phyloP scores from a whole-genome alignment of 2,797 vertebrate species.

The Phylloscopus collybita region DNA sequence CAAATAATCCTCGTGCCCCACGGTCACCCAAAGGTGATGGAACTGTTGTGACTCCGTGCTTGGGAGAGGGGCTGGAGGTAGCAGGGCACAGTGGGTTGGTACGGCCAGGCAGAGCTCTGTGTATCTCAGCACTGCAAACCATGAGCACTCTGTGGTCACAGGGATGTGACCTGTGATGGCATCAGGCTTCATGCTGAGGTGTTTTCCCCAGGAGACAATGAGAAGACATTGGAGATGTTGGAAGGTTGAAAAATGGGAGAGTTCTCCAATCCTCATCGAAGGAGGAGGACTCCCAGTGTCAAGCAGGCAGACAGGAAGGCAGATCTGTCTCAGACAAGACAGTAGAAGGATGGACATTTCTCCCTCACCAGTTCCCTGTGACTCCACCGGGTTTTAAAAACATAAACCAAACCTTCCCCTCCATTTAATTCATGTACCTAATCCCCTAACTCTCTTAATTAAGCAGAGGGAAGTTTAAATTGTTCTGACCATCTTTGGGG shows the following conservation, averaged over 20 bases:
- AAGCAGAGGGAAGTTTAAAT: constrained; percentile 78
- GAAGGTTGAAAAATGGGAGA: not conserved
- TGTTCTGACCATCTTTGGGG: constrained; percentile 80
- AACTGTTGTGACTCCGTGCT: rapidly evolving
- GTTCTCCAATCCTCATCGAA: rapidly evolving
- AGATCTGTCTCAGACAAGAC: not conserved
- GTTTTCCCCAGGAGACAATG: not conserved
- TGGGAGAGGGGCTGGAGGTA: not conserved
- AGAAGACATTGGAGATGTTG: not conserved
- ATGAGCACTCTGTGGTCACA: rapidly evolving
- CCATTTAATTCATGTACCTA: constrained; percentile 62
- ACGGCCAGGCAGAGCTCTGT: rapidly evolving
- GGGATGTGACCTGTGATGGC: not conserved
- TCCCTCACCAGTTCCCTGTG: not conserved
- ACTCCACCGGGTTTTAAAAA: constrained; percentile 41
- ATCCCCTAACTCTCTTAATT: constrained; percentile 77
- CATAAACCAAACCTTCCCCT: constrained; percentile 48
- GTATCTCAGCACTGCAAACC: not conserved
- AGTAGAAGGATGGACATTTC: not conserved
- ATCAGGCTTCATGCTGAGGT: not conserved
- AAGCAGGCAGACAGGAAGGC: not conserved
- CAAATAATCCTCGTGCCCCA: not conserved
- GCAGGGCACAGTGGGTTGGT: rapidly evolving
- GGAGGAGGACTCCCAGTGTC: not conserved
- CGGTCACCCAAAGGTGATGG: rapidly evolving